phyloP scores from a whole-genome alignment of 2,113 vertebrate genomes.

The Neoarius graeffei region DNA sequence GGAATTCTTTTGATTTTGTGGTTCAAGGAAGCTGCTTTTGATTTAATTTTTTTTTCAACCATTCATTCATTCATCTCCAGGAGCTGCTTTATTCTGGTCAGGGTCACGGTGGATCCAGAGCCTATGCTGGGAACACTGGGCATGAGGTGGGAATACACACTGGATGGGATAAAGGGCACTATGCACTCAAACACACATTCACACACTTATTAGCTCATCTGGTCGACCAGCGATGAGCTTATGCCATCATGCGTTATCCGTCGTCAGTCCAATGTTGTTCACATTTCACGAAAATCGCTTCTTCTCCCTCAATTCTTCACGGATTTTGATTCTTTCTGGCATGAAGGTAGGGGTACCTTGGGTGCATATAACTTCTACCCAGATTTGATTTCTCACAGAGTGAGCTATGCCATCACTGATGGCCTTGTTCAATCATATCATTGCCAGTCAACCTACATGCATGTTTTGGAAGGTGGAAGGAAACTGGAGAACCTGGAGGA shows the following conservation, averaged over 20 bases:
- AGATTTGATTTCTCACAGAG: no score
- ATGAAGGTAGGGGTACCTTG: no score
- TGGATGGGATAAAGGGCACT: not conserved
- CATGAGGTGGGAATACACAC: not conserved
- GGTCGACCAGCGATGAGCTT: no score
- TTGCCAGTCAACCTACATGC: not conserved
- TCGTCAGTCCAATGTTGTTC: no score
- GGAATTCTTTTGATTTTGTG: constrained; percentile 64
- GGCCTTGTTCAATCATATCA: not conserved
- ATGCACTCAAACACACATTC: not conserved
- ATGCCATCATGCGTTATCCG: no score
- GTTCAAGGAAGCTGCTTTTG: constrained; percentile 53
- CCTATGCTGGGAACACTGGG: not conserved
- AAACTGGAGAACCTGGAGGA: not conserved
- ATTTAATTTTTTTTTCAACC: constrained; percentile 52
- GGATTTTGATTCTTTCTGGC: no score
- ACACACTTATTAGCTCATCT: not conserved
- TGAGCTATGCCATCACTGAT: no score
- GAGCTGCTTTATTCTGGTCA: not conserved
- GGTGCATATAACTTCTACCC: no score
- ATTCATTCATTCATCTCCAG: not conserved
- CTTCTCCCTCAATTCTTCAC: no score
- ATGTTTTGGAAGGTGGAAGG: not conserved
- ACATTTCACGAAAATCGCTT: no score
- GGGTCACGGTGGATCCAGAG: not conserved